A percentile compares a stretch with the other conserved stretches of the same genome.
phyloP scores from a whole-genome alignment of 37 sponge, comb jelly and placozoan genomes.

The Chondrilla cf. caribensis region DNA sequence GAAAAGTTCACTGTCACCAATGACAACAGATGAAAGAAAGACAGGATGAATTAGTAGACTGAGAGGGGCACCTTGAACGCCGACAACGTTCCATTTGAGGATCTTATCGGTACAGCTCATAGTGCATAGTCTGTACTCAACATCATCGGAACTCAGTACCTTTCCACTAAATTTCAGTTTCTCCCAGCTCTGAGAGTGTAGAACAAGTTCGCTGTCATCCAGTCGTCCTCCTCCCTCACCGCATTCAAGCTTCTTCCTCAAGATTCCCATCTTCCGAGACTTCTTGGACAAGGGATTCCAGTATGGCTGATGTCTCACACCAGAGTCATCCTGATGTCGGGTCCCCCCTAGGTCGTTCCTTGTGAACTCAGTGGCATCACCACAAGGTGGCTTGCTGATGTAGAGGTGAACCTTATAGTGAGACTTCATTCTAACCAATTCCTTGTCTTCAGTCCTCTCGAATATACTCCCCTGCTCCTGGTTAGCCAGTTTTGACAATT shows the following conservation, averaged over 20 bases:
- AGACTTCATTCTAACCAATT: not conserved
- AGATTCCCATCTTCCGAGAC: not conserved
- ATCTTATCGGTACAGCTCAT: constrained; percentile 27
- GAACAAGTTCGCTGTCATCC: not conserved
- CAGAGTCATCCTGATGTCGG: not conserved
- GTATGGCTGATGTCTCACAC: not conserved
- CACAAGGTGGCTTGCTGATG: constrained; percentile 25
- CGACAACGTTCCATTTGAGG: constrained; percentile 12
- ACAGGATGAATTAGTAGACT: constrained; percentile 8
- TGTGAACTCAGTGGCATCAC: constrained; percentile 21
- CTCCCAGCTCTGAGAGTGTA: not conserved
- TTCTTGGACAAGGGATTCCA: not conserved
- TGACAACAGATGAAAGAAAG: constrained; percentile 1
- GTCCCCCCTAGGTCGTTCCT: not conserved
- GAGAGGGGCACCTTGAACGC: constrained; percentile 11
- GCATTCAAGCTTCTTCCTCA: constrained; percentile 14
- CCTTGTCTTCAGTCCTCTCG: too few relatives aligned
- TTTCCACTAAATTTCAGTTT: not conserved
- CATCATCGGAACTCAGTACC: not conserved
- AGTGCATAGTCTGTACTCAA: not conserved
- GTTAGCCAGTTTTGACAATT: not conserved
- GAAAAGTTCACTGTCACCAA: constrained; percentile 10
- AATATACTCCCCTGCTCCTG: not conserved
- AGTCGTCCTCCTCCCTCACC: not conserved
- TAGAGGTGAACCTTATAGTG: not conserved